A percentile compares a stretch with the other conserved stretches of the same genome.
These are phyloP conservation scores for Sparus aurata DNA, from an alignment of 2,797 vertebrate species.

Conservation along the genomic window DNA sequence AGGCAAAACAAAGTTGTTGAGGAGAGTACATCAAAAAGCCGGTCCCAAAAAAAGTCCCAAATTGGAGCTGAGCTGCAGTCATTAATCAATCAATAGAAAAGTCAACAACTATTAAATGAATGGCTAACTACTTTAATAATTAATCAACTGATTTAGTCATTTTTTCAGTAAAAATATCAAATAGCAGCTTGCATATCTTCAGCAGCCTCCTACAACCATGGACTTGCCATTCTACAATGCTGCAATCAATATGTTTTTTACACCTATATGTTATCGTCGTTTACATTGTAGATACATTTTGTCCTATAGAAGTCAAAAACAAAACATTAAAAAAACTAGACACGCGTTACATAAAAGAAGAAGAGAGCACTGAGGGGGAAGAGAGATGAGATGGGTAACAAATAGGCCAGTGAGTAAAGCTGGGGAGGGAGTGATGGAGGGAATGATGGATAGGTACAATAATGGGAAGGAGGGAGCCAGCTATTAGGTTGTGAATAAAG, in stretches of 20 bases:
- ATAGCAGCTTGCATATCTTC: background rate
- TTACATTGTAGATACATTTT: background rate
- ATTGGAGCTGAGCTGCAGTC: background rate
- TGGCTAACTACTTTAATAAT: too few relatives aligned
- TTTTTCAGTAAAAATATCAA: background rate
- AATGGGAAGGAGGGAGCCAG: slow-evolving; percentile 52
- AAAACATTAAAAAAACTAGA: background rate
- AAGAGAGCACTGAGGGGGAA: background rate
- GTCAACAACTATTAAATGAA: too few relatives aligned
- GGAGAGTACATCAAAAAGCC: background rate
- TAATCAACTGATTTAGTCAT: too few relatives aligned
- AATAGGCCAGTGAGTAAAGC: background rate
- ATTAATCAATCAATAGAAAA: too few relatives aligned
- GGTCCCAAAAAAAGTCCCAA: background rate
- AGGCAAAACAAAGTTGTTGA: background rate
- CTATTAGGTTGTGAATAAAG: slow-evolving; percentile 61
- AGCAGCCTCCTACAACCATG: background rate
- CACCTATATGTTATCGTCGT: too few relatives aligned
- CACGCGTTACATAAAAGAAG: slow-evolving; percentile 11
- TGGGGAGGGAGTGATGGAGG: background rate
- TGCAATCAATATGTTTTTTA: too few relatives aligned
- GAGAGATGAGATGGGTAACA: slow-evolving; percentile 30
- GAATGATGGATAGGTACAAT: slow-evolving; percentile 64
- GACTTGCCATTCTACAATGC: background rate
- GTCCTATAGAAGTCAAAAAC: background rate